Percentiles rank a stretch among this genome's conserved stretches.
phyloP scores from a whole-genome alignment of 2,888 invertebrate species.

The Zele albiditarsus region DNA sequence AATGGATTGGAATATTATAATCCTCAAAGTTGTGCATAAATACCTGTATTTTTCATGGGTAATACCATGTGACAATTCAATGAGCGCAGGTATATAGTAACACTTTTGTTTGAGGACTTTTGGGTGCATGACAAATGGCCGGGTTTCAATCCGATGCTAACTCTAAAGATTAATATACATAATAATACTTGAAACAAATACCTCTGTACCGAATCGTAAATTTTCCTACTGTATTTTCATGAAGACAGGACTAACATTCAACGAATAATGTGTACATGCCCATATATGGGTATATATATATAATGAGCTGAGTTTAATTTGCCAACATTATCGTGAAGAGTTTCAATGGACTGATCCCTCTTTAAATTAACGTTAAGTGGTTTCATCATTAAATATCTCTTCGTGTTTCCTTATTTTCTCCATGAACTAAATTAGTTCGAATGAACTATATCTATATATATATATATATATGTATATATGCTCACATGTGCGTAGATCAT shows the following conservation, averaged over 20 bases:
- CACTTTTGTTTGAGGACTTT: too few relatives aligned
- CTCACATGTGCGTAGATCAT: too few relatives aligned
- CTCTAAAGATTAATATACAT: not conserved
- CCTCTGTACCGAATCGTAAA: not conserved
- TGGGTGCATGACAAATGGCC: not conserved
- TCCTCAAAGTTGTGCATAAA: too few relatives aligned
- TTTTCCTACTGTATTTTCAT: not conserved
- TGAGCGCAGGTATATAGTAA: too few relatives aligned
- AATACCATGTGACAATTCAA: too few relatives aligned
- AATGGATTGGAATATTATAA: not conserved
- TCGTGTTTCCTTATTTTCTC: slow-evolving; percentile 5
- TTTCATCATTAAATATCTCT: slow-evolving; percentile 7
- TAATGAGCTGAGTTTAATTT: not conserved
- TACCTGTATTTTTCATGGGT: too few relatives aligned
- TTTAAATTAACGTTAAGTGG: slow-evolving; percentile 27
- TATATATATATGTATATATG: too few relatives aligned
- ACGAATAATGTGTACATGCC: too few relatives aligned
- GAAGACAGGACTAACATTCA: not conserved
- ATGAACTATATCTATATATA: not conserved
- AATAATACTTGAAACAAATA: not conserved
- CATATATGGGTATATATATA: not conserved
- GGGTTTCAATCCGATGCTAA: not conserved
- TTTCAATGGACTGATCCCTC: slow-evolving; percentile 11
- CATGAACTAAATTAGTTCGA: not conserved
- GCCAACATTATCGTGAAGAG: not conserved